Evolutionary conservation across 2,113 vertebrate species (phyloP), one percentile per base, ranked within the genome.

Genomic region (Cinclus mexicanus): DNA sequence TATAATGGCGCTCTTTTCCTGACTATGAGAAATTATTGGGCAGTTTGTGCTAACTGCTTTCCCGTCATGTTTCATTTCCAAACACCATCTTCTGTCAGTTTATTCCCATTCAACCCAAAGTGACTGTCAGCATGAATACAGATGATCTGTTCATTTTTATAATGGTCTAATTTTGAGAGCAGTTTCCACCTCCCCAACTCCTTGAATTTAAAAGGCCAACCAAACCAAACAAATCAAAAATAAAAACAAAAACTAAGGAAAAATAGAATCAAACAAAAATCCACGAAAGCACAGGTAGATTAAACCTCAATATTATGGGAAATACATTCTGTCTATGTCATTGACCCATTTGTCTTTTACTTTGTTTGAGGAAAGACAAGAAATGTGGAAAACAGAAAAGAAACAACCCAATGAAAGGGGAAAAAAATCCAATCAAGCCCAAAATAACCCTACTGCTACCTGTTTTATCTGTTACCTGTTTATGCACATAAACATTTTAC

Each of bases 1-100:
- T 93, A 25, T 91, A 96, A 96, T 47, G n/a, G 83, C 0, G 1
- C 79, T 88, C 95, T 96, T 93, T 80, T 96, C 89, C 95, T 76
- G 83, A 90, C 78, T 93, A 52, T 88, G 83, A 97, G 95, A 95
- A 97, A 96, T 97, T 95, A 97, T 53, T 91, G 96, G 92, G 86
- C 93, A 97, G 96, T 97, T 97, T 95, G 93, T 82, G 87, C 90
- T 95, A 97, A 93, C 97, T 94, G 93, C 93, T 79, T 97, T 97
- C 95, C 96, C 5, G 1, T 91, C 95, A 78, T 88, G 93, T 97
- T 97, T 97, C 97, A 97, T 94, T 96, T 96, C 95, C 93, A 98
- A 95, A 97, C 89, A 94, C 90, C 96, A 92, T 78, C 93, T 93
- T 95, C 92, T 96, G 93, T 91, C 85, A 92, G 46, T 95, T 97